A percentile compares a stretch with the other conserved stretches of the same genome.
These are phyloP conservation scores for Andrena camellia DNA, from an alignment of 2,888 invertebrate species.

Conservation along the genomic window DNA sequence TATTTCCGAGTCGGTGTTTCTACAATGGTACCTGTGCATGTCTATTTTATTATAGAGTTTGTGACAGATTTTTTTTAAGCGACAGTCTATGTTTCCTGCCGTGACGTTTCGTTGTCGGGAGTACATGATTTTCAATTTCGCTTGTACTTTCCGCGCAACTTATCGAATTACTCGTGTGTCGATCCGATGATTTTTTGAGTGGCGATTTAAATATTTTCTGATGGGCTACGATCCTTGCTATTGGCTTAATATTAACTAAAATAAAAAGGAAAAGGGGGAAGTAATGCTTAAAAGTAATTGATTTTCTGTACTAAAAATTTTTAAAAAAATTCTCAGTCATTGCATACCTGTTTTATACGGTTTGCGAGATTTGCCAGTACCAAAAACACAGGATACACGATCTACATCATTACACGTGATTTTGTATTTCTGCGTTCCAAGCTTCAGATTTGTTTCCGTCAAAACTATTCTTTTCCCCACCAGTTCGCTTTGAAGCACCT, in stretches of 20 bases:
- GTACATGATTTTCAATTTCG: neutral
- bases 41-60: neutral
- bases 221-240: neutral
- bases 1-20: no score
- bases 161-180: neutral
- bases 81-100: neutral
- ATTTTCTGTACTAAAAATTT: neutral
- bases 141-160: neutral
- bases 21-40: no score
- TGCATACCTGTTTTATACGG: conserved; percentile 67
- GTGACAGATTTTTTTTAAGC: neutral
- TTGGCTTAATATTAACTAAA: conserved; percentile 37
- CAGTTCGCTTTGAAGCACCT: conserved; percentile 44
- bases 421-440: conserved; percentile 64
- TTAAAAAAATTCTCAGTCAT: neutral
- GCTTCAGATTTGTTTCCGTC: conserved; percentile 58
- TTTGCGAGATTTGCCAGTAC: conserved; percentile 43
- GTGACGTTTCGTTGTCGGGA: neutral
- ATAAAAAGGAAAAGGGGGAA: neutral
- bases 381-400: conserved; percentile 63
- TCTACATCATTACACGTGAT: conserved; percentile 41
- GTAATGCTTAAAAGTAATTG: neutral
- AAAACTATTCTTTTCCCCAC: conserved; percentile 58
- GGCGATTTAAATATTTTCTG: neutral
- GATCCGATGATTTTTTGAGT: neutral